Base-by-base conservation (phyloP, 1,140 invertebrate genomes). In the Caenorhabditis tropicalis region DNA sequence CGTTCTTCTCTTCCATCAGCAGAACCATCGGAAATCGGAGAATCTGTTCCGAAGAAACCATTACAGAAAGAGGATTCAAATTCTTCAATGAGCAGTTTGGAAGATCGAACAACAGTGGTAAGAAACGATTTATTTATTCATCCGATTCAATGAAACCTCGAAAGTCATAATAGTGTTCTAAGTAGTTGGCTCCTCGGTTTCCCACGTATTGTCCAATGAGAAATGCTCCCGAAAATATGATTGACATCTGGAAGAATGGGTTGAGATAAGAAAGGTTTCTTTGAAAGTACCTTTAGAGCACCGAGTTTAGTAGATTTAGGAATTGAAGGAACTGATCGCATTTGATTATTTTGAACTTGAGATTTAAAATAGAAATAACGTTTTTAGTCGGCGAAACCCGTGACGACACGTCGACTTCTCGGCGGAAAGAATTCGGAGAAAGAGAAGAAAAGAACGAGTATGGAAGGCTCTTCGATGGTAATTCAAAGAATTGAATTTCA, bases 161-260 rank as follows among this genome's bases (percentile, higher is more conserved):
- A 46, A 39, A 43, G 24, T 74, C 65, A 43, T 74, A 74, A 29
- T 46, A 27, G 12, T 74, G 33, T 46, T 74, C 65, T 21, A 74
- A 74, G 21, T 74, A 74, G 33, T 74, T 29, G 7, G 65, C 65
- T 74, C 65, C 65, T 27, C 21, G 43, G n/a, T 74, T 19, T 43
- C 15, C 65, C 10, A 74, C n/a, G 65, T 74, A 74, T 46, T 74
- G 65, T 39, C 65, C 65, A 74, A 74, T 24, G 0, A 74, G 16
- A 24, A 74, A 74, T 74, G 65, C 33, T 46, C 65, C 65, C 43
- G 65, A 74, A 19, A 74, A 74, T 24, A 74, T 74, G 6, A 74
- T 3, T 27, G 65, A 27, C 15, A 74, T 74, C 65, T 74, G 36
- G 24, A 74, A 74, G 36, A 36, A 36, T 65, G 29, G 15, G n/a